phyloP scores from a whole-genome alignment of 2,888 invertebrate species.

The Agrotis segetum region DNA sequence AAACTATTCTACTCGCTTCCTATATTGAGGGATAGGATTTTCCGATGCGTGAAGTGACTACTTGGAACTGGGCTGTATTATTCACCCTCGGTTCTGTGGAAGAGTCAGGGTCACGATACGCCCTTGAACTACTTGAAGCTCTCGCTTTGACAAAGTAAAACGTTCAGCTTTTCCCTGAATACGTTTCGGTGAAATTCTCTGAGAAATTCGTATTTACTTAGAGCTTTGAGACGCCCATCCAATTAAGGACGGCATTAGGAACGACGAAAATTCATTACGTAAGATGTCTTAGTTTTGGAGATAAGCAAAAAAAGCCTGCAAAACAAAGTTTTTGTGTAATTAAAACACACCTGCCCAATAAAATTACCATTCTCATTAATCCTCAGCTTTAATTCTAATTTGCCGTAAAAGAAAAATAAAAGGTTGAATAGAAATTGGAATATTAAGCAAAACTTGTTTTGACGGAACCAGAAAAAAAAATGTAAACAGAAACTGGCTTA shows the following conservation, averaged over 20 bases:
- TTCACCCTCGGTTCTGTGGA: conserved; percentile 39
- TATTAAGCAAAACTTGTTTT: conserved; percentile 60
- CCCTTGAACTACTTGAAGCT: conserved; percentile 49
- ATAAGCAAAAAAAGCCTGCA: conserved; percentile 33
- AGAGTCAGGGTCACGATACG: conserved; percentile 34
- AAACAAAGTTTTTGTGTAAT: conserved; percentile 33
- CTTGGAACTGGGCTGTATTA: conserved; percentile 34
- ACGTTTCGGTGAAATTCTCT: conserved; percentile 1
- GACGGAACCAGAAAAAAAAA: conserved; percentile 64
- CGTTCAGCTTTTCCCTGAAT: conserved; percentile 17
- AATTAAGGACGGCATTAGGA: conserved; percentile 23
- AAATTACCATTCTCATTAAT: conserved; percentile 36
- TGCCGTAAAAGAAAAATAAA: conserved; percentile 18
- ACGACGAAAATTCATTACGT: conserved; percentile 7
- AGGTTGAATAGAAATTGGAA: conserved; percentile 54
- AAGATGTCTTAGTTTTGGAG: conserved; percentile 16
- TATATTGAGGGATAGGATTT: conserved; percentile 21
- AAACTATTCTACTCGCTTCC: conserved; percentile 35
- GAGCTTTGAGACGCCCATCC: not conserved
- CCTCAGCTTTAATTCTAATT: conserved; percentile 27
- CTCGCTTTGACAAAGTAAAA: conserved; percentile 12
- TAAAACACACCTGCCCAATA: conserved; percentile 37
- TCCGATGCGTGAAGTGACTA: conserved; percentile 21
- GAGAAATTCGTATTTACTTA: not conserved
- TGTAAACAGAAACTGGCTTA: conserved; percentile 69